phyloP scores from a whole-genome alignment of 2,113 vertebrate genomes.

The Apus apus region DNA sequence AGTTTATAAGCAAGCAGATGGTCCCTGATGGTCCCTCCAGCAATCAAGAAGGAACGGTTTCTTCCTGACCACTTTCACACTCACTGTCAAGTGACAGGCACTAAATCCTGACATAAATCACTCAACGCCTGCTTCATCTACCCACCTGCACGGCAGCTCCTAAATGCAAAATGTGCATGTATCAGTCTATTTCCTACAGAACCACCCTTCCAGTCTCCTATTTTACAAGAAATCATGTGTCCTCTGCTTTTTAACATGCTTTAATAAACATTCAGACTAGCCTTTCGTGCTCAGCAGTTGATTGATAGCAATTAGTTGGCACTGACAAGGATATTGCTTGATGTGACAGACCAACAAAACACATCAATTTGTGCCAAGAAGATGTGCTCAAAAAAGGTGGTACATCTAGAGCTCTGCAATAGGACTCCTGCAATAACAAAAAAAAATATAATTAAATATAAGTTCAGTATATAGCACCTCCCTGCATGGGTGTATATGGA shows the following conservation, averaged over 20 bases:
- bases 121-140: conserved; percentile 51
- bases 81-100: conserved; percentile 46
- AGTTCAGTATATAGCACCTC: conserved; percentile 12
- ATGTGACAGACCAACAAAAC: conserved; percentile 71
- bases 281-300: conserved; percentile 31
- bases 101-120: conserved; percentile 53
- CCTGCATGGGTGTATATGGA: background rate
- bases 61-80: conserved; percentile 62
- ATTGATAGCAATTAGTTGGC: conserved; percentile 65
- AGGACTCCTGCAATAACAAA: conserved; percentile 4
- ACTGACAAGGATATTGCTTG: conserved; percentile 63
- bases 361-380: conserved; percentile 55
- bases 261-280: conserved; percentile 43
- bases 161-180: background rate
- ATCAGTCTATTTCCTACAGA: conserved; percentile 25
- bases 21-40: conserved; percentile 35
- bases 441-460: background rate
- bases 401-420: background rate
- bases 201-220: background rate
- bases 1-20: conserved; percentile 34
- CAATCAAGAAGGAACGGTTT: background rate
- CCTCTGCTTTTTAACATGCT: conserved; percentile 36
- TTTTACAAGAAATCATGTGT: background rate
- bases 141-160: conserved; percentile 21
- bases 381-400: conserved; percentile 54